These are phyloP conservation scores for Leucopternis melanops DNA, from an alignment of 2,113 vertebrate genomes.

Conservation along the genomic window DNA sequence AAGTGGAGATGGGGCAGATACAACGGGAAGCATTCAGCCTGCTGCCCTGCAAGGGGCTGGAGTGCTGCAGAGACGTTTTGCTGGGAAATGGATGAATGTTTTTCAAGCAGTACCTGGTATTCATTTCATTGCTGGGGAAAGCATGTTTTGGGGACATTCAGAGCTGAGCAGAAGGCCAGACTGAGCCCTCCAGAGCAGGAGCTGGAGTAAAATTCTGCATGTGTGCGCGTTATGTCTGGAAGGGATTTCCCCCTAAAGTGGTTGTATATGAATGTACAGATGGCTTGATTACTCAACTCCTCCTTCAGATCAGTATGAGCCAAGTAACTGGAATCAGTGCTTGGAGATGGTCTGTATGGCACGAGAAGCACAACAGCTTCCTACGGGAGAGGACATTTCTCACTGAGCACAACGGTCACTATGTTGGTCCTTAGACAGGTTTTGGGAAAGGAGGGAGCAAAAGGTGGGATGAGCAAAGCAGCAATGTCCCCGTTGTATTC, in stretches of 20 bases:
- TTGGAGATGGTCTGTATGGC: neutral
- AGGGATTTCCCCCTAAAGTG: neutral
- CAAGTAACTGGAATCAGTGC: neutral
- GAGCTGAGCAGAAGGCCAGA: neutral
- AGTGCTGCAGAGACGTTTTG: neutral
- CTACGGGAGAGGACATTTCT: neutral
- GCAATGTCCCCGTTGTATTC: fast-evolving
- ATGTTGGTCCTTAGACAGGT: neutral
- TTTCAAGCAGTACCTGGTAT: neutral
- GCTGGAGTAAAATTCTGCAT: neutral
- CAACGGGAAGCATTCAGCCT: neutral
- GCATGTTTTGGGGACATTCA: neutral
- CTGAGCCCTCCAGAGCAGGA: neutral
- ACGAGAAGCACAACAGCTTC: neutral
- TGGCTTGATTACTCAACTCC: neutral
- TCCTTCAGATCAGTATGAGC: neutral
- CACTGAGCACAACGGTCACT: neutral
- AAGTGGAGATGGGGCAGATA: neutral
- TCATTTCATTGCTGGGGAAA: neutral
- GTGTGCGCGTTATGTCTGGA: neutral
- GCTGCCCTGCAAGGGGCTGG: neutral
- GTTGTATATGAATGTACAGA: neutral
- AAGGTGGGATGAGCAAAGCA: neutral
- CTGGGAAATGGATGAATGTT: neutral
- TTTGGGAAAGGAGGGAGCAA: neutral